Evolutionary conservation across 2,888 invertebrate species (phyloP), one percentile per base, ranked within the genome.

Genomic region (Brachylomia viminalis): DNA sequence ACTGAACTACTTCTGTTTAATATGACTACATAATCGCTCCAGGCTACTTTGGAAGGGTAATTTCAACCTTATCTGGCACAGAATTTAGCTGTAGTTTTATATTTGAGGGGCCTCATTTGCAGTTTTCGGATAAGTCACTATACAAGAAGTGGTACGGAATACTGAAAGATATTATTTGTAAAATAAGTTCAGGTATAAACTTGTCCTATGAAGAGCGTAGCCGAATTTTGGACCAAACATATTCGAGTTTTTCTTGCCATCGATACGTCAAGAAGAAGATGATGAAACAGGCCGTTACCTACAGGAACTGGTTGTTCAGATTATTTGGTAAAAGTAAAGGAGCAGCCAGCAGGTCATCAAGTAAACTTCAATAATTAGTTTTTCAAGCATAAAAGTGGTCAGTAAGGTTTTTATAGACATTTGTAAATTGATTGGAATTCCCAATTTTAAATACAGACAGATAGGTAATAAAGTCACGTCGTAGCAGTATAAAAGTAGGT

Each of bases 391-490:
- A 27, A 58, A 13, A 62, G 6, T 8, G 13, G 23, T 17, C 27
- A 33, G 10, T 56, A 67, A 67, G 17, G 30, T 54, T 77, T 75
- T 78, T 70, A 61, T 54, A 45, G 17, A 27, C 17, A 23, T 13
- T 54, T 59, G 11, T 23, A 49, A 27, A 10, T 56, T 33, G 54
- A 47, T 52, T 65, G 56, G n/a, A 61, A 49, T 58, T 58, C 30
- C 15, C 17, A 56, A 45, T 52, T 42, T 64, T 20, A 42, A 74
- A 58, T n/a, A n/a, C n/a, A n/a, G n/a, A n/a, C n/a, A n/a, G n/a
- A n/a, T n/a, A 23, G 30, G 30, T 30, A 80, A 23, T 81, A 72
- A 77, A 82, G 66, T 61, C 66, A 59, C 58, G 47, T 73, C 27
- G 33, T 17, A 56, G 47, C 62, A 30, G n/a, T 75, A 80, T 75